phyloP scores from a whole-genome alignment of 2,113 vertebrate genomes.

The Caloenas nicobarica region DNA sequence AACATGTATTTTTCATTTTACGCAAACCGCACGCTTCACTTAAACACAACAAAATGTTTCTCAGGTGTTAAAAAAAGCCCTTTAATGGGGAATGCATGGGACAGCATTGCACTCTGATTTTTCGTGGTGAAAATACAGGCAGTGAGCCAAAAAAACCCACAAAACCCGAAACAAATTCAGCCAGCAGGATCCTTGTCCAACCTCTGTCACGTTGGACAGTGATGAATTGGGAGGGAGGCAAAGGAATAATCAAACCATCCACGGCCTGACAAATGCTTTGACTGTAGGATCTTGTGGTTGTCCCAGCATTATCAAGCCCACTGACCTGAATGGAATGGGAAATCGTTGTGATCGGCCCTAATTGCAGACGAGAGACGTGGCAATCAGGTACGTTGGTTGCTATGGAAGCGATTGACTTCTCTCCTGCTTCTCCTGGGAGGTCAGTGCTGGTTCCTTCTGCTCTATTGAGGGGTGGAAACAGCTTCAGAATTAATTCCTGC shows the following conservation, averaged over 20 bases:
- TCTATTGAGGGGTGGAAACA: not conserved
- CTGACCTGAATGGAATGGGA: conserved; percentile 56
- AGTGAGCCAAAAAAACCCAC: not conserved
- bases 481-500: not conserved
- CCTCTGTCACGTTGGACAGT: not conserved
- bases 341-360: not conserved
- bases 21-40: accelerated
- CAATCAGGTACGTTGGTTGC: not conserved
- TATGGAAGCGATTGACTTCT: not conserved
- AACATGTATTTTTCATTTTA: not conserved
- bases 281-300: not conserved
- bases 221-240: not conserved
- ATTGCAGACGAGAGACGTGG: not conserved
- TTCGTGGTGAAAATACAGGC: not conserved
- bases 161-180: not conserved
- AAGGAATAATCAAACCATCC: not conserved
- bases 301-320: not conserved
- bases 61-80: not conserved
- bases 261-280: not conserved
- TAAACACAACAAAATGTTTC: not conserved
- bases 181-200: not conserved
- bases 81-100: not conserved
- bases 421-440: not conserved
- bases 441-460: not conserved
- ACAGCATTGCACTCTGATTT: not conserved